phyloP scores from a whole-genome alignment of 2,113 vertebrate genomes.

The Cottus gobio region DNA sequence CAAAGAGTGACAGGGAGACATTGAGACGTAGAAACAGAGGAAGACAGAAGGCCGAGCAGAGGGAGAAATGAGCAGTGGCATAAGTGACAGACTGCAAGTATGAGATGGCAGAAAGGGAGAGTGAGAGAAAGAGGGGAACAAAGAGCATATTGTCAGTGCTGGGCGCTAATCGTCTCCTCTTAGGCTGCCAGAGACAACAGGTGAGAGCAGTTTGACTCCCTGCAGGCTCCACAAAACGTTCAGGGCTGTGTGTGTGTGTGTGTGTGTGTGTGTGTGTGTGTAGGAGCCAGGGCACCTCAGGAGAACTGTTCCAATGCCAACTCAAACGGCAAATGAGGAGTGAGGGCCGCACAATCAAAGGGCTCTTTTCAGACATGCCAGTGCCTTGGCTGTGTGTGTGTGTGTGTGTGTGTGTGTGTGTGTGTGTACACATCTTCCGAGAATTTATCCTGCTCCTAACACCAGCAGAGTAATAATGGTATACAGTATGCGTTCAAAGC shows the following conservation, averaged over 20 bases:
- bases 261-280: constrained; percentile 31
- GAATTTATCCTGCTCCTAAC: constrained; percentile 30
- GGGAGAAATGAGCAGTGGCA: constrained; percentile 55
- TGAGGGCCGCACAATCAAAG: constrained; percentile 68
- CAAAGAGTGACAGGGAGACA: constrained; percentile 62
- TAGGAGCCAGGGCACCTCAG: constrained; percentile 47
- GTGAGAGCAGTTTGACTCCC: constrained; percentile 85
- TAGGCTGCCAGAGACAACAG: constrained; percentile 85
- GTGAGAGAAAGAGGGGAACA: constrained; percentile 68
- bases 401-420: constrained; percentile 19
- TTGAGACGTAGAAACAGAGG: constrained; percentile 53
- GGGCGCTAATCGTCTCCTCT: constrained; percentile 79
- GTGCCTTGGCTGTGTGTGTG: constrained; percentile 18
- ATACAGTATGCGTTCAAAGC: constrained; percentile 39
- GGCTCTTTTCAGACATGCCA: constrained; percentile 70
- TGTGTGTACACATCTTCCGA: constrained; percentile 9
- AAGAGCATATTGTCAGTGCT: constrained; percentile 79
- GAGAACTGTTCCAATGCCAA: constrained; percentile 74
- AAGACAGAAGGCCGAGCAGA: constrained; percentile 57
- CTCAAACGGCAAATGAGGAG: constrained; percentile 74
- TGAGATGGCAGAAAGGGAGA: constrained; percentile 68
- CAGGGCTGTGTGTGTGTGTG: constrained; percentile 48
- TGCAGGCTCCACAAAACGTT: constrained; percentile 80
- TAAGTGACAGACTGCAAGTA: constrained; percentile 69
- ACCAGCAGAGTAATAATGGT: constrained; percentile 28